Evolutionary conservation across 2,888 invertebrate species (phyloP).

Genomic region (Microlaimidae sp.): DNA sequence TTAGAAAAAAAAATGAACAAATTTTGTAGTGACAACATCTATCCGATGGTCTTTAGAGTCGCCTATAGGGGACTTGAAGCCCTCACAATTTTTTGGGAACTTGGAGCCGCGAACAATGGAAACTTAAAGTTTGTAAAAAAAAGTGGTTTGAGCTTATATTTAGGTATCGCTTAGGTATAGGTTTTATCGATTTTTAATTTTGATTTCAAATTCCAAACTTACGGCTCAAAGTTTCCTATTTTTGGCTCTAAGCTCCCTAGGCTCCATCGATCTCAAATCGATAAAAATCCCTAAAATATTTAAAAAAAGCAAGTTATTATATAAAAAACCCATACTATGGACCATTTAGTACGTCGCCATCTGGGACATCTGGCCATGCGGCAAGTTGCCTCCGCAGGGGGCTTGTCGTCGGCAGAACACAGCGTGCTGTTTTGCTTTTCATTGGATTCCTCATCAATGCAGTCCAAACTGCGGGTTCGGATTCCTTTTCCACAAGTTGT

Average conservation of each 20-base stretch:
- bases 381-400: constrained; percentile 20
- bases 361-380: constrained; percentile 28
- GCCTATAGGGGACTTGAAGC: too few species aligned
- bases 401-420: constrained; percentile 6
- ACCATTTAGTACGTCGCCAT: constrained; percentile 31
- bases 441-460: constrained; percentile 33
- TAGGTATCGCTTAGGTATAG: too few species aligned
- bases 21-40: too few species aligned
- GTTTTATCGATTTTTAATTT: too few species aligned
- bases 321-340: constrained; percentile 22
- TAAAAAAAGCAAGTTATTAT: too few species aligned
- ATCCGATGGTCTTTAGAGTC: too few species aligned
- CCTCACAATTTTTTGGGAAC: too few species aligned
- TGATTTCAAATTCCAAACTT: too few species aligned
- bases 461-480: constrained; percentile 46
- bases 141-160: too few species aligned
- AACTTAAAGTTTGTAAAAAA: too few species aligned
- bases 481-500: constrained; percentile 50
- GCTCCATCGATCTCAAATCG: neutral
- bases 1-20: too few species aligned
- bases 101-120: too few species aligned
- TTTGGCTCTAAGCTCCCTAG: neutral
- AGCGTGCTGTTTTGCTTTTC: neutral
- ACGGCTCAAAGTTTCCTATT: neutral
- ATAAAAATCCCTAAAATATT: neutral